These are phyloP conservation scores for Papilio xuthus DNA, from an alignment of 1,140 invertebrate genomes.

Conservation along the genomic window DNA sequence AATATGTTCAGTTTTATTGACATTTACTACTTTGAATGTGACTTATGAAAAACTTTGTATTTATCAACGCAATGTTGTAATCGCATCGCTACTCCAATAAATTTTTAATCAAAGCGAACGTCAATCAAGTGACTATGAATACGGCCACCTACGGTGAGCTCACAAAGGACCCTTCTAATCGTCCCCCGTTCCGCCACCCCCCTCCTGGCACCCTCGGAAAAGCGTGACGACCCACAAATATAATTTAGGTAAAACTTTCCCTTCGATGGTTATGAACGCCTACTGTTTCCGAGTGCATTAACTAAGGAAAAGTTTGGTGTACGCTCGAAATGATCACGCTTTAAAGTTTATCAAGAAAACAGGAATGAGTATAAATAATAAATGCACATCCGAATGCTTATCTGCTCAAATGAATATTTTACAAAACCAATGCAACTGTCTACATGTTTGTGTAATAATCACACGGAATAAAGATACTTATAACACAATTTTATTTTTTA, in stretches of 20 bases:
- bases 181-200: constrained; percentile 50
- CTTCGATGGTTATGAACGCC: constrained; percentile 65
- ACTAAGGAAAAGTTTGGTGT: constrained; percentile 52
- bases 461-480: no score
- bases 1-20: not conserved
- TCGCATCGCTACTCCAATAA: constrained; percentile 40
- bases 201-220: constrained; percentile 55
- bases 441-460: not conserved
- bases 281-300: constrained; percentile 69
- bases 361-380: constrained; percentile 11
- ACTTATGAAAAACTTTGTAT: not conserved
- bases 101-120: constrained; percentile 42
- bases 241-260: constrained; percentile 80
- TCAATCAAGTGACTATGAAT: constrained; percentile 59
- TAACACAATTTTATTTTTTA: not conserved
- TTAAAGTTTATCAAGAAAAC: constrained; percentile 40
- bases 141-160: constrained; percentile 62
- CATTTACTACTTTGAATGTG: not conserved
- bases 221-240: constrained; percentile 81
- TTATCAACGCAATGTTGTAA: not conserved
- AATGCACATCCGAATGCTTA: constrained; percentile 17
- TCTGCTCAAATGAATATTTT: constrained; percentile 8
- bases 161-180: constrained; percentile 75
- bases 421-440: not conserved
- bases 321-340: constrained; percentile 35